Base-by-base conservation (phyloP, 2,888 invertebrate species). In the Euplexia lucipara region DNA sequence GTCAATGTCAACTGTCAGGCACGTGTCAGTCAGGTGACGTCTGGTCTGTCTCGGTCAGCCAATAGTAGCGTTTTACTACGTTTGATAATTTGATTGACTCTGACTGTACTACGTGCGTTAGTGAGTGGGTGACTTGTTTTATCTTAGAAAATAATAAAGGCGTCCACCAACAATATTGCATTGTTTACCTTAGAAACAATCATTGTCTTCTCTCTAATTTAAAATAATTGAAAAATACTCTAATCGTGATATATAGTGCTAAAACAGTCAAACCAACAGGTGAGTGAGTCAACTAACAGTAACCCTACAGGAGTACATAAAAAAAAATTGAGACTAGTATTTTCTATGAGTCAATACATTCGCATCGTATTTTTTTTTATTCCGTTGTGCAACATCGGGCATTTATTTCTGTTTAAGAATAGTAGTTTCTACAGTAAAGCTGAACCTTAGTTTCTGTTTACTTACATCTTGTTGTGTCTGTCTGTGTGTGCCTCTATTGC, bases 201-300 rank as follows among this genome's bases (percentile, higher is more conserved):
- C 0, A 41, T 30, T 9, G 30, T 6, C 12, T 12, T 7, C 30
- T 30, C 16, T 18, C 41, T 30, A 41, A 12, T 70, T 22, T n/a
- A n/a, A 35, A 6, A 30, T 34, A 10, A 6, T 51, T 34, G 9
- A 35, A 45, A 14, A 30, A 16, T 39, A 32, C 26, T 3, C 0
- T 20, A 56, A 22, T 44, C 20, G 35, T 52, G 26, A 20, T 45
- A 10, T 16, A 52, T n/a, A 66, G 42, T 35, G 35, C 1, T 22
- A 9, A 0, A 45, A 39, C 20, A 45, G 34, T 18, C 14, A 62
- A 34, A 61, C 70, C 70, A 67, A 67, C 67, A 67, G 67, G 67
- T 67, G 67, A 67, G 67, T 70, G 20, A 70, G 37, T 70, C 67
- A 61, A 58, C 37, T 39, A 56, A 6, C 32, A 18, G 9, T 6